Evolutionary conservation across 1,140 invertebrate species (phyloP), one percentile per base, ranked within the genome.

Genomic region (Trichonephila inaurata): DNA sequence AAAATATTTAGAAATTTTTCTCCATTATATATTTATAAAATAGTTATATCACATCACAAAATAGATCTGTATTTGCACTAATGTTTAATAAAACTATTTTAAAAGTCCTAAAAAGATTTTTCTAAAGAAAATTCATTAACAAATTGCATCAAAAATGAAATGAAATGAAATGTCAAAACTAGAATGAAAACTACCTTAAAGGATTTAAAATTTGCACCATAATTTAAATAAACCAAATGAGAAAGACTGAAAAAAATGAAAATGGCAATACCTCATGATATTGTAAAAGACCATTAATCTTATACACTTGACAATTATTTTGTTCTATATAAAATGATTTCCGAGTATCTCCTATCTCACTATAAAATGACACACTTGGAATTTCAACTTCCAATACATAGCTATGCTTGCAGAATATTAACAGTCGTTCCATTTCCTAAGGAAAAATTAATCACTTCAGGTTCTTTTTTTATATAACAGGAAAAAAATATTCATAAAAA

Each of bases 331-430:
- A 88, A 64, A 44, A 93, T 24, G 92, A 60, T 14, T n/a, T 21
- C 40, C 40, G 8, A 28, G n/a, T 19, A 51, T 77, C 21, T 28
- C n/a, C n/a, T n/a, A 14, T 16, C 10, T 24, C 60, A 40, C 51
- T 16, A 3, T 18, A 81, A 18, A 2, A 2, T 21, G 18, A 21
- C 12, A 61, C n/a, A 10, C 12, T 24, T 44, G 85, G 60, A 44
- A 93, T 61, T 8, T 64, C 77, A 44, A 89, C 58, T 61, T 88
- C 92, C 19, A 93, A 8, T n/a, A 93, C n/a, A 28, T 93, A 93
- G 40, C 86, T 93, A n/a, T 93, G 66, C 44, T 93, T 93, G n/a
- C 92, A 93, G 62, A 93, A 72, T 21, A 93, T 40, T 19, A 93
- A 51, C n/a, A 93, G 51, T 16, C 58, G 87, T 40, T 62, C 28